Evolutionary conservation across 2,113 vertebrate genomes (phyloP).

Genomic region (Hassar affinis): DNA sequence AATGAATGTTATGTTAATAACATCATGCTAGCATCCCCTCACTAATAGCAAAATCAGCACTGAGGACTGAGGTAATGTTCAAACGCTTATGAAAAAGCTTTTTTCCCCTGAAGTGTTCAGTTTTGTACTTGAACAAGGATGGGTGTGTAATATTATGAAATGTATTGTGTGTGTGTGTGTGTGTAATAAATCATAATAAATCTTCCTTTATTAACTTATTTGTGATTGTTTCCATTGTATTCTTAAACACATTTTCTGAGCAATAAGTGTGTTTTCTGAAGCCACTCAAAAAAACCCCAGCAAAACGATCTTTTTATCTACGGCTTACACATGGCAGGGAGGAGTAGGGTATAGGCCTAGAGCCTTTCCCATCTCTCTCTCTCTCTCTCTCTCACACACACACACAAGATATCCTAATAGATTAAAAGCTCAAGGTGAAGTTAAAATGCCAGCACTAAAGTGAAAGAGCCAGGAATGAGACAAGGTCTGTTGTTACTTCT

Average conservation of each 20-base stretch:
- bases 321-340: slow-evolving; percentile 12
- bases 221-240: background rate
- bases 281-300: background rate
- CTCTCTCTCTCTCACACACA: slow-evolving; percentile 7
- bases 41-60: background rate
- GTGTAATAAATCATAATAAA: too few species aligned
- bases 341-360: slow-evolving; percentile 3
- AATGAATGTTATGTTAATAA: background rate
- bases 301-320: slow-evolving; percentile 36
- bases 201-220: background rate
- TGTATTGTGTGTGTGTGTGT: too few species aligned
- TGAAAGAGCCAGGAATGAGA: slow-evolving; percentile 54
- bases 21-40: background rate
- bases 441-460: slow-evolving; percentile 41
- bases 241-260: background rate
- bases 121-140: background rate
- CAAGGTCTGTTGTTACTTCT: slow-evolving; percentile 38
- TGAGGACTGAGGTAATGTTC: background rate
- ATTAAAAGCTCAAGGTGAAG: background rate
- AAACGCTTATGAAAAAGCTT: background rate
- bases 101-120: background rate
- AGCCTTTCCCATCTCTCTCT: background rate
- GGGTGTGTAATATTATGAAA: background rate
- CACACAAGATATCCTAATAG: background rate
- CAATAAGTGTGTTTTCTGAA: background rate